A percentile compares a stretch with the other conserved stretches of the same genome.
These are phyloP conservation scores for Pipistrellus pipistrellus DNA, from an alignment of 2,797 vertebrate genomes.

Conservation along the genomic window DNA sequence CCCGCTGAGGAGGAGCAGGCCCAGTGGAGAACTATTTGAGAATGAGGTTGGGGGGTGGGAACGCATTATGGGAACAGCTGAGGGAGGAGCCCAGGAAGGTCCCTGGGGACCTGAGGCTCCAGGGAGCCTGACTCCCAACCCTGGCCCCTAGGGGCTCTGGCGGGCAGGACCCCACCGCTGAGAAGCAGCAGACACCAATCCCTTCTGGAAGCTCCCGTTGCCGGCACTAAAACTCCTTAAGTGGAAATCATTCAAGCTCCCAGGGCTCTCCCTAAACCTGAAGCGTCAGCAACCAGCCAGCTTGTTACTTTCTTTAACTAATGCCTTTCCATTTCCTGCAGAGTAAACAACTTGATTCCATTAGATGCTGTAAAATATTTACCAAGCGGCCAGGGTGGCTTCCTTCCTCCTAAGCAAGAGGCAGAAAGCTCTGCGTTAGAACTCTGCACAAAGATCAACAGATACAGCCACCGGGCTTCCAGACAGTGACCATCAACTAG, in stretches of 20 bases:
- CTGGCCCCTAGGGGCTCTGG: rapidly evolving
- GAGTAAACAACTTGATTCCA: conserved; percentile 83
- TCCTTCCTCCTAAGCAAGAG: conserved; percentile 19
- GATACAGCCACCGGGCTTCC: background rate
- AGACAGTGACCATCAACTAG: background rate
- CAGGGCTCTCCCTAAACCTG: conserved; percentile 59
- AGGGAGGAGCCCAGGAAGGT: background rate
- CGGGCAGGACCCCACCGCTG: background rate
- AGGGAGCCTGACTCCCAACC: background rate
- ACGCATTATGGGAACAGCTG: background rate
- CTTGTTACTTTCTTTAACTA: conserved; percentile 80
- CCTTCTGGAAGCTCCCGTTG: background rate
- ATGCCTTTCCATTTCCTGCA: conserved; percentile 81
- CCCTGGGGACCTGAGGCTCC: background rate
- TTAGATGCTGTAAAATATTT: conserved; percentile 84
- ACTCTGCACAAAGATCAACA: background rate
- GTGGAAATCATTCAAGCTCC: conserved; percentile 65
- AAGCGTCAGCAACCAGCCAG: conserved; percentile 73
- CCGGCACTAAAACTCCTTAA: conserved; percentile 7
- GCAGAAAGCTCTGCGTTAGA: background rate
- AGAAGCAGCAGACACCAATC: background rate
- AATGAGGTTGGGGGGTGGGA: background rate
- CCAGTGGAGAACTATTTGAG: background rate
- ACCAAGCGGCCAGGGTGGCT: conserved; percentile 45
- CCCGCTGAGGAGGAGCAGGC: background rate